A percentile compares a stretch with the other conserved stretches of the same genome.
Evolutionary conservation across 2,113 vertebrate species (phyloP).

Genomic region (Rynchops niger): DNA sequence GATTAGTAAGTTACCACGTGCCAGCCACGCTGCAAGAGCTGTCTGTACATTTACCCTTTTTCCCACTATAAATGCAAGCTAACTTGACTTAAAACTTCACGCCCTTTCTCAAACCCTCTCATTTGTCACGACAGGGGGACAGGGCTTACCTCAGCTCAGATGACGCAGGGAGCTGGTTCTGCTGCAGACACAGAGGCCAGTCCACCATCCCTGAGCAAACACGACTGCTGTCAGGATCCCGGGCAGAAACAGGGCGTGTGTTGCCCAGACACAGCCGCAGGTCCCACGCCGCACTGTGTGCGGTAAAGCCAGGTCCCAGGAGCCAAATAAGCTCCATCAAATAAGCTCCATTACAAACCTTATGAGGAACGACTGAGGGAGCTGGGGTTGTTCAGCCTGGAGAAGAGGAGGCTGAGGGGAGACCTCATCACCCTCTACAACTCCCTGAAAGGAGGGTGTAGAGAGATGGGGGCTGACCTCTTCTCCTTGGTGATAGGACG

Average conservation of each 20-base stretch:
- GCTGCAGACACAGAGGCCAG: background rate
- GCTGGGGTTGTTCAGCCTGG: too few relatives aligned
- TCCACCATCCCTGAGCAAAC: rapidly evolving
- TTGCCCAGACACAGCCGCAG: background rate
- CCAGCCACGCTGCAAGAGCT: background rate
- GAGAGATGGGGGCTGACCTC: too few relatives aligned
- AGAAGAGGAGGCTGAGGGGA: too few relatives aligned
- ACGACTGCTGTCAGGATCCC: rapidly evolving
- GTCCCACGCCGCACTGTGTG: rapidly evolving
- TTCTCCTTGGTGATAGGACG: too few relatives aligned
- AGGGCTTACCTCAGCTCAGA: rapidly evolving
- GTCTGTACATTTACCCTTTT: background rate
- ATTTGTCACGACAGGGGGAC: rapidly evolving
- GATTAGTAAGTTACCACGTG: background rate
- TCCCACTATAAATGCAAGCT: rapidly evolving
- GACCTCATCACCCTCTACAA: too few relatives aligned
- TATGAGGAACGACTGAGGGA: too few relatives aligned
- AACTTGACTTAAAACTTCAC: background rate
- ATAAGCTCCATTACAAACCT: too few relatives aligned
- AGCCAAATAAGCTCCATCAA: background rate
- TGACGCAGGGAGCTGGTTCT: background rate
- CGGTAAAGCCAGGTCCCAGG: background rate
- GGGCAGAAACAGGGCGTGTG: background rate
- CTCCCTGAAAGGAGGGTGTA: too few relatives aligned
- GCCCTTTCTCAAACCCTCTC: background rate